These are phyloP conservation scores for Rhodeus uyekii DNA, from an alignment of 2,797 vertebrate species.

Conservation along the genomic window DNA sequence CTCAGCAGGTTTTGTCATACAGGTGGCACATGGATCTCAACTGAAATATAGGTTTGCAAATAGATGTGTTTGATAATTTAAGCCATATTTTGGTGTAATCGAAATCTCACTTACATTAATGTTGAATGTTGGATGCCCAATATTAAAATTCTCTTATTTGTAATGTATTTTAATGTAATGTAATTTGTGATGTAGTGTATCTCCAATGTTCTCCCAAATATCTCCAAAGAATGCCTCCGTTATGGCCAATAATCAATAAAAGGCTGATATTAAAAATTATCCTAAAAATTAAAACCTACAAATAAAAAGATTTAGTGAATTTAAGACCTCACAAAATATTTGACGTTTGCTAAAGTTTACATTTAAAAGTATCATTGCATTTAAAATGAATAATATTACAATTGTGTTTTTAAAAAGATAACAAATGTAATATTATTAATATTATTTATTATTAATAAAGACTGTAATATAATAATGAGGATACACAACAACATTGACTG, in stretches of 20 bases:
- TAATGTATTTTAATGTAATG: too few species aligned
- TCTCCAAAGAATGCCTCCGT: too few species aligned
- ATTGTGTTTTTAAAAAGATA: too few species aligned
- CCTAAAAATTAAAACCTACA: too few species aligned
- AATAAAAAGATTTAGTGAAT: too few species aligned
- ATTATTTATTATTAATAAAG: too few species aligned
- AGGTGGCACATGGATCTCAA: slow-evolving; percentile 24
- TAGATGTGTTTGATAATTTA: neutral
- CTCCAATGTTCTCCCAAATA: too few species aligned
- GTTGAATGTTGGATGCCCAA: neutral
- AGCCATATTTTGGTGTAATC: neutral
- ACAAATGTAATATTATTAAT: too few species aligned
- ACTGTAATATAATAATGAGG: neutral
- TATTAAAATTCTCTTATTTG: neutral
- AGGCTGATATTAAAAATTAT: neutral
- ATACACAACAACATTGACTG: neutral
- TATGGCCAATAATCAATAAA: neutral
- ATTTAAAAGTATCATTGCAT: neutral
- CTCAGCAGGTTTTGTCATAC: neutral
- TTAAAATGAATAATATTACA: neutral
- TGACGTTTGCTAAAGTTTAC: neutral
- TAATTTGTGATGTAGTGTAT: too few species aligned
- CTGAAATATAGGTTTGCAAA: slow-evolving; percentile 14
- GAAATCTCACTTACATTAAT: neutral
- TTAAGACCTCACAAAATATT: neutral